Evolutionary conservation across 2,797 vertebrate species (phyloP), one percentile per base, ranked within the genome.

Genomic region (Oryzias sinensis): DNA sequence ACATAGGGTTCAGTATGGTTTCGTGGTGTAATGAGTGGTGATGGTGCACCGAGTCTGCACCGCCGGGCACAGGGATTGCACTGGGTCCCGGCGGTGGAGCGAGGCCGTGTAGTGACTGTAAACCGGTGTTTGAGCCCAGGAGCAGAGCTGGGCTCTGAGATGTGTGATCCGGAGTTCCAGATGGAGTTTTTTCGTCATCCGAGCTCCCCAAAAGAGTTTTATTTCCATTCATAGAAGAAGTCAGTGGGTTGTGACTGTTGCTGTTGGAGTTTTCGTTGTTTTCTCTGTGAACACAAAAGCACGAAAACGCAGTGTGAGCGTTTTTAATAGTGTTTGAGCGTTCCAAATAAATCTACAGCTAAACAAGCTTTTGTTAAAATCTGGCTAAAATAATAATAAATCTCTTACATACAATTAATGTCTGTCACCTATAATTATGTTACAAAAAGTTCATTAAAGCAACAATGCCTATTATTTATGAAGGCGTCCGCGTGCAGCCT

Each of bases 1-100:
- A 97, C 97, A 99, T 99, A 84, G 96, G 93, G 90, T 98, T 98
- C 89, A 99, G 95, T 85, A 99, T 98, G 86, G 94, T 94, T 93
- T 99, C 96, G 81, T 99, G 97, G 89, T 99, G 96, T 91, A 99
- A 90, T 68, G 94, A 89, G 88, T 98, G 97, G 83, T 98, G 97
- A 62, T 97, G 96, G 80, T 97, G 97, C 91, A 97, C 90, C 25
- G 94, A 91, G 77, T 98, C 96, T 4, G 88, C 74, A 2, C 86
- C 84, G 62, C 92, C 92, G 20, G 95, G 93, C 45, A 98, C 96
- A 0, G 95, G 95, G 75, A 98, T 93, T 56, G 97, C 97, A 75
- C 96, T 98, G 75, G 97, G 97, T 50, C 96, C 97, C n/a, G 94
- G 96, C 13, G 97, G 97, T 52, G 97, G 95, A 41, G 94, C 95